Percentiles rank a stretch among this genome's conserved stretches.
Evolutionary conservation across 2,797 vertebrate genomes (phyloP).

Genomic region (Setipinna tenuifilis): DNA sequence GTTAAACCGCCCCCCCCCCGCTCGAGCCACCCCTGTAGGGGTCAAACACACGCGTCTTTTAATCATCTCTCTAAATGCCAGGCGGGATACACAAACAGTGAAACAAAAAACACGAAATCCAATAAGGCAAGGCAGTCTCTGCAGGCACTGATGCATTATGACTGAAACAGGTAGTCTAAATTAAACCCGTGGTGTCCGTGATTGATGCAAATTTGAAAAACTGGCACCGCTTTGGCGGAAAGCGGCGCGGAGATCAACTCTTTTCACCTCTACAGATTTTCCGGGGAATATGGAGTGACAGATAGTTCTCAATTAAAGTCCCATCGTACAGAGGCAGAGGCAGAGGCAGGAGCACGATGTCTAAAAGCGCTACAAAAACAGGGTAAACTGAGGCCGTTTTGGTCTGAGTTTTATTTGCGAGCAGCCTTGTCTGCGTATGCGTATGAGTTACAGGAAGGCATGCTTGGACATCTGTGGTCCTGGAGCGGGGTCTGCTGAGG

Average conservation of each 20-base stretch:
- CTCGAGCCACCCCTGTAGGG: too few relatives aligned
- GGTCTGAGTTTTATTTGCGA: neutral
- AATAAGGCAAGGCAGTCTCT: neutral
- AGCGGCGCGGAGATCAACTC: too few relatives aligned
- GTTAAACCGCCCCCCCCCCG: too few relatives aligned
- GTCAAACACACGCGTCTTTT: neutral
- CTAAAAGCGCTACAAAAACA: neutral
- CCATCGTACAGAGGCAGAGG: too few relatives aligned
- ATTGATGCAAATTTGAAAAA: neutral
- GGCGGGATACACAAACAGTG: neutral
- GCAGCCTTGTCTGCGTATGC: neutral
- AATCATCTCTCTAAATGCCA: slow-evolving; percentile 1
- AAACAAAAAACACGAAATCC: neutral
- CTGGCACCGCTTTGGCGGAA: neutral
- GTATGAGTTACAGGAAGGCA: neutral
- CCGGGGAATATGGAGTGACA: too few relatives aligned
- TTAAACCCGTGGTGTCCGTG: neutral
- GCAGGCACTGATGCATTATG: slow-evolving; percentile 61
- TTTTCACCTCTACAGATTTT: neutral
- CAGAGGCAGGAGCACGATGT: too few relatives aligned
- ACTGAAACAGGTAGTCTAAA: slow-evolving; percentile 53
- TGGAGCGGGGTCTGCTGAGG: neutral
- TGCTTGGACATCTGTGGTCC: neutral
- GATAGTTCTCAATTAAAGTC: too few relatives aligned
- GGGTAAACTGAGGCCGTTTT: neutral